Evolutionary conservation across 1,140 invertebrate species (phyloP).

Genomic region (Galleria mellonella): DNA sequence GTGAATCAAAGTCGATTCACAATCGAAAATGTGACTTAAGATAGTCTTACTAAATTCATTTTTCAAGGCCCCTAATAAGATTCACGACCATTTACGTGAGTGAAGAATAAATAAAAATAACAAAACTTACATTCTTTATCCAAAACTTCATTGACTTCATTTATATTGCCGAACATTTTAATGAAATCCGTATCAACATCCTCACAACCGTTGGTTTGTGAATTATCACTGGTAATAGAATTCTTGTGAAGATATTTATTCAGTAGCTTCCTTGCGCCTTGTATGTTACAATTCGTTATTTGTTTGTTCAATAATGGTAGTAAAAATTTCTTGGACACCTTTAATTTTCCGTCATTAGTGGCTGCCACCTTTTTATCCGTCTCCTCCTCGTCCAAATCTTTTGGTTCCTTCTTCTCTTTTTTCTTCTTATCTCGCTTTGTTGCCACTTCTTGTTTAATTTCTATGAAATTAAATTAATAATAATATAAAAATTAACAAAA

Average conservation of each 20-base stretch:
- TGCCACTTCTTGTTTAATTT: conserved; percentile 21
- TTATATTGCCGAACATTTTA: conserved; percentile 49
- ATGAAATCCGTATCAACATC: conserved; percentile 22
- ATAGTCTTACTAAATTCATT: no score
- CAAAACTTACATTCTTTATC: conserved; percentile 49
- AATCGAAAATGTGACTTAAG: no score
- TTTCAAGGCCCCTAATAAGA: no score
- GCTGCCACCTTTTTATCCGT: conserved; percentile 4
- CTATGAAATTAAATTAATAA: neutral
- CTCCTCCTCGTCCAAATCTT: conserved; percentile 4
- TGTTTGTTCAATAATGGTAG: conserved; percentile 25
- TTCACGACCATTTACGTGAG: no score
- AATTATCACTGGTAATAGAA: neutral
- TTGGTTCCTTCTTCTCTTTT: conserved; percentile 11
- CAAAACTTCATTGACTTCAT: conserved; percentile 48
- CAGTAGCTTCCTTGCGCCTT: conserved; percentile 21
- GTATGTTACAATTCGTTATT: conserved; percentile 6
- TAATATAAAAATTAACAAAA: no score
- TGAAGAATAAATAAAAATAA: conserved; percentile 7
- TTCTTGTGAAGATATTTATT: conserved; percentile 14
- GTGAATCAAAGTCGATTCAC: no score
- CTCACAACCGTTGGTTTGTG: neutral
- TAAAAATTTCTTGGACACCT: conserved; percentile 30
- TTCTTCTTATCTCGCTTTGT: conserved; percentile 11
- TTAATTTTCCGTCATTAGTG: conserved; percentile 9